phyloP scores from a whole-genome alignment of 2,797 vertebrate species.

The Tamandua tetradactyla region DNA sequence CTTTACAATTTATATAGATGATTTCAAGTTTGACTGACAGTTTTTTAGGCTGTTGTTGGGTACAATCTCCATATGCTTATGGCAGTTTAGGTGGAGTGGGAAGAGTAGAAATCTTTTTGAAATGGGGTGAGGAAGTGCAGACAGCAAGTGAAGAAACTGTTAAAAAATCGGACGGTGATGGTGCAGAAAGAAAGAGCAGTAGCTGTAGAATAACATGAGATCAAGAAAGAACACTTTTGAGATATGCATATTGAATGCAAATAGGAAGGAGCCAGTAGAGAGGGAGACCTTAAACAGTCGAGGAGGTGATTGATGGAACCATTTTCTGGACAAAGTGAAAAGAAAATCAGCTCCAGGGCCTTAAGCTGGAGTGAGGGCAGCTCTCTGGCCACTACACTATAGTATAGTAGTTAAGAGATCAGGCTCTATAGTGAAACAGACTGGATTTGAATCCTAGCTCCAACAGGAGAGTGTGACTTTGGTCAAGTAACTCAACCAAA shows the following conservation, averaged over 20 bases:
- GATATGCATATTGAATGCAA: background rate
- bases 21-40: background rate
- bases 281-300: background rate
- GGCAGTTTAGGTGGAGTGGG: background rate
- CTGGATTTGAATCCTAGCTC: background rate
- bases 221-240: background rate
- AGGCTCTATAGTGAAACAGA: background rate
- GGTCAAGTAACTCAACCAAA: constrained; percentile 9
- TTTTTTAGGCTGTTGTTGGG: background rate
- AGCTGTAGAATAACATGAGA: background rate
- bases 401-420: background rate
- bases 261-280: background rate
- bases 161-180: background rate
- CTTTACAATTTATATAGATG: constrained; percentile 14
- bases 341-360: background rate
- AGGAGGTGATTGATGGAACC: background rate
- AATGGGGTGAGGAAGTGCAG: background rate
- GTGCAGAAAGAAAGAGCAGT: background rate
- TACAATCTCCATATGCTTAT: background rate
- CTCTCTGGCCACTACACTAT: background rate
- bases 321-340: background rate
- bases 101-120: background rate
- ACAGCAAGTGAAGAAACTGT: background rate
- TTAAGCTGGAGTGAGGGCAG: background rate
- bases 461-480: background rate